Evolutionary conservation across 2,888 invertebrate species (phyloP), one percentile per base, ranked within the genome.

Genomic region (Spisula subtruncata): DNA sequence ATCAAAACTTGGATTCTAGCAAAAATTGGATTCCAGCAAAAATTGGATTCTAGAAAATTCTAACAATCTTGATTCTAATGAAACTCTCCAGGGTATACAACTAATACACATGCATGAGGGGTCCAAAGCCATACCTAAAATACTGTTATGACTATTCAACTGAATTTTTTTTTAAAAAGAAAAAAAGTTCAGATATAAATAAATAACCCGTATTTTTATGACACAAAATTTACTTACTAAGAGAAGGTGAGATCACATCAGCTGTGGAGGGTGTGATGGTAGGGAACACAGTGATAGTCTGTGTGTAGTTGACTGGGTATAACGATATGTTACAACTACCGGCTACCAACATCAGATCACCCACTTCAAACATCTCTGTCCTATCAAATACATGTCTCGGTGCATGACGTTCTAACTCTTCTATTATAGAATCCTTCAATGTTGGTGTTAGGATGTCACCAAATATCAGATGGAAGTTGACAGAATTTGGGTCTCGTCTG

Each of bases 391-490:
- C 86, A 48, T 92, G 85, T 48, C 89, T 86, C 0, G 91, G 90
- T 14, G 94, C 93, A 35, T 92, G 90, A 0, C 86, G 79, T 71
- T 94, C 92, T 18, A 94, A 46, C 48, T 90, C 91, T 51, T 91
- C 90, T 8, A 93, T 85, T 10, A 92, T 86, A 10, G 91, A 86
- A n/a, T 51, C 88, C 46, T 90, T 87, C 54, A 93, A 79, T 5
- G 91, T 86, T n/a, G 81, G 66, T 1, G 93, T 93, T 5, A 93
- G 86, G 82, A 91, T 83, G 75, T 92, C 92, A 41, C 91, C 91
- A 71, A 94, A 94, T 83, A 93, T 90, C 51, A 94, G 88, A 41
- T 93, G 93, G 85, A 94, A 94, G 84, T 92, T 94, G 0, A 93
- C 93, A 20, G 86, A 83, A 54, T 87, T 86, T 41, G 93, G 93